Evolutionary conservation across 2,797 vertebrate genomes (phyloP).

Genomic region (Enteromius anoplus): DNA sequence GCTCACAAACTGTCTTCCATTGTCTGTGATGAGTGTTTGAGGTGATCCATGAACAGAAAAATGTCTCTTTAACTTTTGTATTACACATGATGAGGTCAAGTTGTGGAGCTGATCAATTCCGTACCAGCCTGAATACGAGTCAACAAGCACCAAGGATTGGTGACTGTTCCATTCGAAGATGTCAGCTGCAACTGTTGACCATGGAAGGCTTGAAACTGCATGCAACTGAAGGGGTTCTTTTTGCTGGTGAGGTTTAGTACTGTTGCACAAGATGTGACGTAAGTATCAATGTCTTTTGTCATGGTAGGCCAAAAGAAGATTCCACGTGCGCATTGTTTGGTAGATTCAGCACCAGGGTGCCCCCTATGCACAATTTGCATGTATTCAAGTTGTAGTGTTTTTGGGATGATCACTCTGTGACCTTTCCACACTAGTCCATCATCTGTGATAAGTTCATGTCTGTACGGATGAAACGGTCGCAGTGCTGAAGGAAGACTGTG

Average conservation of each 20-base stretch:
- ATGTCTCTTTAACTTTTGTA: conserved; percentile 35
- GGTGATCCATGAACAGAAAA: conserved; percentile 38
- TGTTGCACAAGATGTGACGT: conserved; percentile 21
- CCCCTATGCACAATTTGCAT: conserved; percentile 20
- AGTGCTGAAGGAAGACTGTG: too few relatives aligned
- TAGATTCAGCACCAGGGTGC: conserved; percentile 34
- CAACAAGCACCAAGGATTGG: conserved; percentile 33
- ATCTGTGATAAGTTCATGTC: conserved; percentile 20
- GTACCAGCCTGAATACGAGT: conserved; percentile 42
- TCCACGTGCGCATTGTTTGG: conserved; percentile 20
- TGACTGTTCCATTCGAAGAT: conserved; percentile 45
- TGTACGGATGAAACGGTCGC: conserved; percentile 35
- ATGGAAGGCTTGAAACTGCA: conserved; percentile 33
- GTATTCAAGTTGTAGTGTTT: conserved; percentile 9
- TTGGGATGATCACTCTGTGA: conserved; percentile 22
- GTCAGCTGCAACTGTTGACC: conserved; percentile 36
- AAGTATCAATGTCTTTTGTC: conserved; percentile 18
- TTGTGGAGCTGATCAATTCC: conserved; percentile 20
- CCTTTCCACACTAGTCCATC: conserved; percentile 40
- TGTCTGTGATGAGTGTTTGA: conserved; percentile 20
- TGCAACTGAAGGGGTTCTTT: conserved; percentile 41
- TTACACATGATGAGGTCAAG: not conserved
- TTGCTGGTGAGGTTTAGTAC: conserved; percentile 31
- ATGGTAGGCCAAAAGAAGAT: conserved; percentile 38
- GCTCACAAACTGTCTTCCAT: conserved; percentile 15